Conservation (phyloP, 2,888 invertebrate genomes). For the Palloptera scutellata region DNA sequence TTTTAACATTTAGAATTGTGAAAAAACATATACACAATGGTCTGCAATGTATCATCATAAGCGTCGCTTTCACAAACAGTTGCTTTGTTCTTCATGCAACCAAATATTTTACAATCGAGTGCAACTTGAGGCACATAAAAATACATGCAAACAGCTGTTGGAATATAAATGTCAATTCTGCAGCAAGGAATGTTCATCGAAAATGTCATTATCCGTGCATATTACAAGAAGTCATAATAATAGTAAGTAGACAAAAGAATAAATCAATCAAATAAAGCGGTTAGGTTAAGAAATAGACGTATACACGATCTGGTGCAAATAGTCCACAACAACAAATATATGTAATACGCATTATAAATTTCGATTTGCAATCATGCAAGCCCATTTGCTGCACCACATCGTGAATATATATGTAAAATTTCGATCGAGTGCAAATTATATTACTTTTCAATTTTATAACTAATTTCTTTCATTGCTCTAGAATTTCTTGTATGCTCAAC, state of each 20-base stretch:
- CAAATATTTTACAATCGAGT: constrained; percentile 12
- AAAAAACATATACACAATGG: constrained; percentile 54
- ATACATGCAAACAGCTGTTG: constrained; percentile 13
- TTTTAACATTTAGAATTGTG: constrained; percentile 48
- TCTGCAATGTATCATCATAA: constrained; percentile 57
- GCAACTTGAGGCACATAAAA: constrained; percentile 17
- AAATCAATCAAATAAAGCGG: background rate
- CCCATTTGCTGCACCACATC: no score
- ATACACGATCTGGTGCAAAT: no score
- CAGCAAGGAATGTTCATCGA: constrained; percentile 51
- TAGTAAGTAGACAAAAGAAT: constrained; percentile 44
- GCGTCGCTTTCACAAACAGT: constrained; percentile 39
- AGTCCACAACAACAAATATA: no score
- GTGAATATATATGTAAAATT: no score
- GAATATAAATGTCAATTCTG: constrained; percentile 56
- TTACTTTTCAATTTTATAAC: background rate
- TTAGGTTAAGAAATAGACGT: no score
- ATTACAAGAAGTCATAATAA: constrained; percentile 61
- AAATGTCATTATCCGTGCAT: constrained; percentile 61
- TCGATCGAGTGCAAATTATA: background rate
- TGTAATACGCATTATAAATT: no score
- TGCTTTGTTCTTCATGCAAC: constrained; percentile 22
- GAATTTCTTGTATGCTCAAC: constrained; percentile 48
- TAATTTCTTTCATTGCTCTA: constrained; percentile 20
- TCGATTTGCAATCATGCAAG: no score